Evolutionary conservation across 1,140 invertebrate species (phyloP).

Genomic region (Trypoxylus dichotomus): DNA sequence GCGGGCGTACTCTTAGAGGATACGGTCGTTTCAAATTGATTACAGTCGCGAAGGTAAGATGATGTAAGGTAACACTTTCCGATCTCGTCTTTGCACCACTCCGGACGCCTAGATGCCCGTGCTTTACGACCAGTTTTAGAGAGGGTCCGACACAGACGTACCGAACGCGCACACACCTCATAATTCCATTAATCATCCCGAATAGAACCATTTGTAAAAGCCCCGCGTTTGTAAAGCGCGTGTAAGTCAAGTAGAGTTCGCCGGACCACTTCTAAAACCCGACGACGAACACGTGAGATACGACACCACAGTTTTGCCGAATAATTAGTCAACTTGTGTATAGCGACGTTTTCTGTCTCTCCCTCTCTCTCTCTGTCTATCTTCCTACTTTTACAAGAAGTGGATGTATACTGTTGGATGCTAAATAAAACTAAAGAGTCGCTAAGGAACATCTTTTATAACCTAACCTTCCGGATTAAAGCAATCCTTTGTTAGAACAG

Average conservation of each 20-base stretch:
- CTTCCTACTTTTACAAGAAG: too few relatives aligned
- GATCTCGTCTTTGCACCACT: background rate
- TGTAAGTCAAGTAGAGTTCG: too few relatives aligned
- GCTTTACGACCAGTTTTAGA: constrained; percentile 16
- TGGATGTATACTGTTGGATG: too few relatives aligned
- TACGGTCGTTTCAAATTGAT: background rate
- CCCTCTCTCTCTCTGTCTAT: background rate
- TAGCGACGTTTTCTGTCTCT: background rate
- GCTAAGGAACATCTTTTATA: too few relatives aligned
- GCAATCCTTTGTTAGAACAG: too few relatives aligned
- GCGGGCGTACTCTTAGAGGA: too few relatives aligned
- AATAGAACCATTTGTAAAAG: constrained; percentile 15
- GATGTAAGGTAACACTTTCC: constrained; percentile 19
- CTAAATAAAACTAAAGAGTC: too few relatives aligned
- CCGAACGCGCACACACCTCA: background rate
- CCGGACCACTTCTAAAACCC: too few relatives aligned
- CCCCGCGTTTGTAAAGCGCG: background rate
- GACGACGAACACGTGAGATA: background rate
- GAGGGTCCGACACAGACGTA: background rate
- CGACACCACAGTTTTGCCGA: background rate
- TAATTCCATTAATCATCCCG: constrained; percentile 21
- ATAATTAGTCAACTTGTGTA: constrained; percentile 15
- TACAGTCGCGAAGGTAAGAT: background rate
- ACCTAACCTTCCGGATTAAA: too few relatives aligned
- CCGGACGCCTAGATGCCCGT: background rate